phyloP scores from a whole-genome alignment of 1,140 invertebrate species.

The Pentalonia nigronervosa region DNA sequence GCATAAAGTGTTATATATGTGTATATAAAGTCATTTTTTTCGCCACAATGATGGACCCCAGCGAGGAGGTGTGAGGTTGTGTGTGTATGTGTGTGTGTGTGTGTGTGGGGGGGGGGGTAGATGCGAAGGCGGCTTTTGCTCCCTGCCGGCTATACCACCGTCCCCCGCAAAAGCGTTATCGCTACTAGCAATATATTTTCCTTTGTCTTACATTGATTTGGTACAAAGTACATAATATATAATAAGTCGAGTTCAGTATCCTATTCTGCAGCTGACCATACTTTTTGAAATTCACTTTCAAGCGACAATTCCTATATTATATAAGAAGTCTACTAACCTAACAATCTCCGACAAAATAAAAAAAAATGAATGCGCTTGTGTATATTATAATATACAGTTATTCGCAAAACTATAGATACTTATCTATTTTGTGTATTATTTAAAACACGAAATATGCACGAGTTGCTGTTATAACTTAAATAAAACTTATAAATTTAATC shows the following conservation, averaged over 20 bases:
- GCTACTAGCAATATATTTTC: neutral
- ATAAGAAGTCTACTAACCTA: neutral
- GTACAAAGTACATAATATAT: neutral
- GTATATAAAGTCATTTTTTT: neutral
- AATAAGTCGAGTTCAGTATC: neutral
- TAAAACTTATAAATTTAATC: too few species aligned
- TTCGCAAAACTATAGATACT: too few species aligned
- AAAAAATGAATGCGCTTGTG: too few species aligned
- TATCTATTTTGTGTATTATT: neutral
- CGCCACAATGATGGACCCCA: neutral
- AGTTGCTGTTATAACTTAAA: neutral
- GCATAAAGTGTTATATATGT: neutral
- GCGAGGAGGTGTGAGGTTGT: too few species aligned
- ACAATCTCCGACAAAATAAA: too few species aligned
- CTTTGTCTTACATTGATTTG: neutral
- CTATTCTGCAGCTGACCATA: neutral
- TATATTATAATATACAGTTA: too few species aligned
- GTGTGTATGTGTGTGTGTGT: too few species aligned
- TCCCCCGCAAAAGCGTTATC: neutral
- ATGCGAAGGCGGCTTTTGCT: neutral
- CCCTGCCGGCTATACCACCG: neutral
- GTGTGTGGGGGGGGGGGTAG: too few species aligned
- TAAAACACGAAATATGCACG: neutral
- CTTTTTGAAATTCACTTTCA: neutral
- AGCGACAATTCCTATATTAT: neutral